These are phyloP conservation scores for Eucriotettix oculatus DNA, from an alignment of 2,888 invertebrate species.

Conservation along the genomic window DNA sequence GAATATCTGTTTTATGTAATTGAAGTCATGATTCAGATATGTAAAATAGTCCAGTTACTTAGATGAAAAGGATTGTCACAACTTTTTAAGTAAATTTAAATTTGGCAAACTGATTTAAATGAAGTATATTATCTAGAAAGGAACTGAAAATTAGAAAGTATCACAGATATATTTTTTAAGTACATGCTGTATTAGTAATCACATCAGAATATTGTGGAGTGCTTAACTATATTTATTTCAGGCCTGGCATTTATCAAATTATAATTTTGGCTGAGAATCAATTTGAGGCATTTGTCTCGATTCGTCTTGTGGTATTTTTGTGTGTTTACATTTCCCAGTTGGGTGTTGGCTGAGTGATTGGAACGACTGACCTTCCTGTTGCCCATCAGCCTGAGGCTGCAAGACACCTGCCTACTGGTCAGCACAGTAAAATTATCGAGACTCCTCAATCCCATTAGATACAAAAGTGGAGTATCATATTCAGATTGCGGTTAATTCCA, in stretches of 20 bases:
- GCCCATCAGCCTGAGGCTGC: constrained; percentile 3
- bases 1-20: no score
- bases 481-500: not conserved
- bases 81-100: no score
- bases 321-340: constrained; percentile 12
- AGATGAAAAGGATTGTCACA: no score
- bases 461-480: constrained; percentile 7
- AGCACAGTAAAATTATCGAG: constrained; percentile 7
- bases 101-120: no score
- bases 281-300: constrained; percentile 7
- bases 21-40: no score
- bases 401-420: constrained; percentile 3
- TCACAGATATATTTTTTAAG: no score
- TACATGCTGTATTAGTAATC: no score
- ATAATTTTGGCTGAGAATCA: constrained; percentile 2
- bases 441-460: constrained; percentile 1
- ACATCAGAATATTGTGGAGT: no score
- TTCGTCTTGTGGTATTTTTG: constrained; percentile 10
- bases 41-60: no score
- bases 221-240: constrained; percentile 3
- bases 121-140: no score
- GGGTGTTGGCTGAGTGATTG: constrained; percentile 9
- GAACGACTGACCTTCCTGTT: constrained; percentile 6
- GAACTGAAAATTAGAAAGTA: no score
- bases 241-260: not conserved